Evolutionary conservation across 2,113 vertebrate species (phyloP).

Genomic region (Dicentrarchus labrax): DNA sequence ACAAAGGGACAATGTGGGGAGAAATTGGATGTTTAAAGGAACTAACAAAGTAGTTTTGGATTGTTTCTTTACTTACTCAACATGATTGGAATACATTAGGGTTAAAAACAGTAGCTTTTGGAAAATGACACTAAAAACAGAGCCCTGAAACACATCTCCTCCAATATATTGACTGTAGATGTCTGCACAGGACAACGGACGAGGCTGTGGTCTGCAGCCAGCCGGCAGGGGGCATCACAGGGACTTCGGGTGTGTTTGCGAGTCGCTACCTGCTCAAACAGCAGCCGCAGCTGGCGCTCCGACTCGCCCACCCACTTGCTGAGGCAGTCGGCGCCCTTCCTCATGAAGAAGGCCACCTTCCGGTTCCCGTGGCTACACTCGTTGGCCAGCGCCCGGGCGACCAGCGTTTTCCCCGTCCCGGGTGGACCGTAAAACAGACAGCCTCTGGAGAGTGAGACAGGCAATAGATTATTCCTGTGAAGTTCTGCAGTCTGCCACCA

Average conservation of each 20-base stretch:
- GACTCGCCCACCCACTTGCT: conserved; percentile 96
- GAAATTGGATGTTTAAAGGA: no score
- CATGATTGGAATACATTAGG: no score
- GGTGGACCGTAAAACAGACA: conserved; percentile 95
- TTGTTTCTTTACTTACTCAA: background rate
- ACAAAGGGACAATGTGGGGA: no score
- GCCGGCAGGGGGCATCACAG: conserved; percentile 9
- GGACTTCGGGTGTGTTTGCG: background rate
- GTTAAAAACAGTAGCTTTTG: no score
- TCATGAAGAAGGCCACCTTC: conserved; percentile 94
- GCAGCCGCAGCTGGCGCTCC: conserved; percentile 89
- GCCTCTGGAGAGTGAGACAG: conserved; percentile 75
- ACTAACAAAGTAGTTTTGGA: no score
- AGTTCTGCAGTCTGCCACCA: no score
- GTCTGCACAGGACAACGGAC: no score
- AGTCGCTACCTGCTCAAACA: conserved; percentile 91
- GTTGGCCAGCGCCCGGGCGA: conserved; percentile 92
- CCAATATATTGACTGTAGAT: no score
- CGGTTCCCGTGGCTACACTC: conserved; percentile 91
- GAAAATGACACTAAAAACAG: no score
- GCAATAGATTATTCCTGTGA: no score
- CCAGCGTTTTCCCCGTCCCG: conserved; percentile 94
- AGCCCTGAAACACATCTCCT: no score
- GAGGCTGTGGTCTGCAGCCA: background rate
- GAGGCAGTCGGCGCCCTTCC: conserved; percentile 93